These are phyloP conservation scores for Leucozona laternaria DNA, from an alignment of 2,888 invertebrate genomes.

Conservation along the genomic window DNA sequence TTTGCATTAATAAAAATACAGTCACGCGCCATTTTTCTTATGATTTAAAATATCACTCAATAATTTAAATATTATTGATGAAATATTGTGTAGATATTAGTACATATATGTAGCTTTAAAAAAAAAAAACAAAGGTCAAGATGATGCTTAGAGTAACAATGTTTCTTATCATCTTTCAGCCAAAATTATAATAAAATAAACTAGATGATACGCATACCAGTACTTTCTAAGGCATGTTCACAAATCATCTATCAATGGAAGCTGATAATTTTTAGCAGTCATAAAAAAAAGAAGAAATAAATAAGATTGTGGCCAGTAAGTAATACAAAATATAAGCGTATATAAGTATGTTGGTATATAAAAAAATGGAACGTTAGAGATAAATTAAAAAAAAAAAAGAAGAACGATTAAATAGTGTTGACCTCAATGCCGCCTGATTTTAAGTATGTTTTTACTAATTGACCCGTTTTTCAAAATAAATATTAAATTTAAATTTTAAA, in stretches of 20 bases:
- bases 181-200: neutral
- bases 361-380: no score
- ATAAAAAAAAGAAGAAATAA: neutral
- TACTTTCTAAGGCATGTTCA: neutral
- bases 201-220: neutral
- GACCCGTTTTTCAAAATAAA: no score
- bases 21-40: no score
- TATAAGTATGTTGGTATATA: no score
- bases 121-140: neutral
- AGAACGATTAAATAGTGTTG: no score
- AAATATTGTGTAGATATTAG: neutral
- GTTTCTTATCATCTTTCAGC: constrained; percentile 4
- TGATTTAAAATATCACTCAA: neutral
- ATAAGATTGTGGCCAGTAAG: neutral
- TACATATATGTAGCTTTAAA: neutral
- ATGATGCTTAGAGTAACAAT: neutral
- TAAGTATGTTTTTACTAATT: no score
- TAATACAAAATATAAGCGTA: no score
- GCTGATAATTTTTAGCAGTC: neutral
- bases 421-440: no score
- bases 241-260: neutral
- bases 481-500: no score
- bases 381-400: no score
- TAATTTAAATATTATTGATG: neutral
- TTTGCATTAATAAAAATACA: no score